Evolutionary conservation across 2,888 invertebrate species (phyloP).

Genomic region (Watsonalla cultraria): DNA sequence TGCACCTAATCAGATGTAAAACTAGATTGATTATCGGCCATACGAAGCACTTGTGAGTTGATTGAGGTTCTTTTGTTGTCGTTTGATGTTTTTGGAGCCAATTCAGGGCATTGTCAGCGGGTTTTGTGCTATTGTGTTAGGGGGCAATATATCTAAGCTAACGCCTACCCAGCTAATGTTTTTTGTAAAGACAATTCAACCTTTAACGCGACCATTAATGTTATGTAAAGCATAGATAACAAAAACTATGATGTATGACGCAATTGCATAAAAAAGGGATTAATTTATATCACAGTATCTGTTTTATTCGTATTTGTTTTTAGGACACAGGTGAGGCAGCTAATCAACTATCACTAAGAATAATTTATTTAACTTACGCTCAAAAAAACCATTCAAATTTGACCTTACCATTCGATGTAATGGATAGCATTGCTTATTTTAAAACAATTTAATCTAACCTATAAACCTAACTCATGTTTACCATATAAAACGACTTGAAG

Average conservation of each 20-base stretch:
- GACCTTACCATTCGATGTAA: too few species aligned
- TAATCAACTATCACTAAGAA: too few species aligned
- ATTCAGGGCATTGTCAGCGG: constrained; percentile 43
- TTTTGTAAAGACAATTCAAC: constrained; percentile 4
- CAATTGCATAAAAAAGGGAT: too few species aligned
- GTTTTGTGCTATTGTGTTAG: constrained; percentile 26
- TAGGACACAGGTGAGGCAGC: too few species aligned
- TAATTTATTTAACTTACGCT: too few species aligned
- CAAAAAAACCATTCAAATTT: too few species aligned
- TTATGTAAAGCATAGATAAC: neutral
- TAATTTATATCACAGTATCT: too few species aligned
- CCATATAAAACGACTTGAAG: too few species aligned
- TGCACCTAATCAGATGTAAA: constrained; percentile 75
- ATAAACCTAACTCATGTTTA: too few species aligned
- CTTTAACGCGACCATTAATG: neutral
- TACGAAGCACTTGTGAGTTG: constrained; percentile 42
- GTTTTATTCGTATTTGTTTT: too few species aligned
- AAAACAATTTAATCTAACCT: too few species aligned
- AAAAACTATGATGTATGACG: neutral
- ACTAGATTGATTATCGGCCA: constrained; percentile 73
- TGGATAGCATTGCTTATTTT: too few species aligned
- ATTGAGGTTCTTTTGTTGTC: constrained; percentile 53
- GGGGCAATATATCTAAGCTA: constrained; percentile 25
- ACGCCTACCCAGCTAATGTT: constrained; percentile 30
- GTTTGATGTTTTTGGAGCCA: constrained; percentile 44